phyloP scores from a whole-genome alignment of 2,797 vertebrate genomes.

The Acrocephalus scirpaceus region DNA sequence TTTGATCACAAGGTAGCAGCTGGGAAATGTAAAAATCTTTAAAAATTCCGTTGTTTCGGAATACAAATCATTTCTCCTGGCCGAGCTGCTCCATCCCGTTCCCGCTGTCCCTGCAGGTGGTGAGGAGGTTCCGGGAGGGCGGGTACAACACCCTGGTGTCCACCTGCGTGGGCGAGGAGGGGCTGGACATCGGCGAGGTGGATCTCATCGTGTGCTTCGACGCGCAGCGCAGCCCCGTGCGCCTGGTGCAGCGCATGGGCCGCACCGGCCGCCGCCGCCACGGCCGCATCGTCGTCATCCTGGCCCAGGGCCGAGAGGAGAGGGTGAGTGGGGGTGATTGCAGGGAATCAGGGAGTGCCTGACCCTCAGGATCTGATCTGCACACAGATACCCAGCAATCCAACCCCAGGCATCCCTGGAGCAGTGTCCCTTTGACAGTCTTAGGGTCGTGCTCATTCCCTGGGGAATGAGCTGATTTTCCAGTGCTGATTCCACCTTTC shows the following conservation, averaged over 20 bases:
- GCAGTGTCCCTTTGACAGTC: not conserved
- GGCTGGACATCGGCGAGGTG: conserved; percentile 95
- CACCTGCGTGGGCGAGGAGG: conserved; percentile 97
- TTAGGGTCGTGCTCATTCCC: not conserved
- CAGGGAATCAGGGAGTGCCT: no score
- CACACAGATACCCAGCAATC: fast-evolving
- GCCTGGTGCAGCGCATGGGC: conserved; percentile 96
- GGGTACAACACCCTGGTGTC: conserved; percentile 96
- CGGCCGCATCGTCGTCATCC: conserved; percentile 90
- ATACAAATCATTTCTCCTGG: fast-evolving
- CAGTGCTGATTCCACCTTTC: no score
- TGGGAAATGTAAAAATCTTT: no score
- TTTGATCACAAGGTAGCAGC: not conserved
- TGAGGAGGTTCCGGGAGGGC: conserved; percentile 87
- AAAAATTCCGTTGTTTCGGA: not conserved
- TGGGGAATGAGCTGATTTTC: not conserved
- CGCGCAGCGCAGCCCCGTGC: conserved; percentile 92
- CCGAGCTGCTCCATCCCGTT: fast-evolving
- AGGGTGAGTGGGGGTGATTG: conserved; percentile 76
- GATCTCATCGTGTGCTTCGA: conserved; percentile 97
- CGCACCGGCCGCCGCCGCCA: conserved; percentile 88
- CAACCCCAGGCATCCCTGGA: not conserved
- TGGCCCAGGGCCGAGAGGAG: conserved; percentile 91
- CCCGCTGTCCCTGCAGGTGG: conserved; percentile 69
- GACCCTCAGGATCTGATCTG: not conserved